A percentile compares a stretch with the other conserved stretches of the same genome.
These are phyloP conservation scores for Pachycephus smyrnensis DNA, from an alignment of 2,888 invertebrate genomes.

Conservation along the genomic window DNA sequence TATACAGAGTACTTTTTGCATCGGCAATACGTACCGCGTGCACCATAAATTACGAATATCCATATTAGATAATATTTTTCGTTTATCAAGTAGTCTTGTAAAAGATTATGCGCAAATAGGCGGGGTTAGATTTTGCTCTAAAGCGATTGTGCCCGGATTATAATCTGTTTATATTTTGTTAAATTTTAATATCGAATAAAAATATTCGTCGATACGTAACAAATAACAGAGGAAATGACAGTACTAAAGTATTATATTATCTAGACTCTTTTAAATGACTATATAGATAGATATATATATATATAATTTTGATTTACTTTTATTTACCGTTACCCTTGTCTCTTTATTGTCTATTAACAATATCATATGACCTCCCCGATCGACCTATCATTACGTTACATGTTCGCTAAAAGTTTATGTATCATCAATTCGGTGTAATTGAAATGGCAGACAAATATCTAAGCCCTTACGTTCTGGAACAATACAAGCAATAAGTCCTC, in stretches of 20 bases:
- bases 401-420: not conserved
- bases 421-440: not conserved
- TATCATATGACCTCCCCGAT: conserved; percentile 7
- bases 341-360: not conserved
- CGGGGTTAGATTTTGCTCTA: not conserved
- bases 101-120: not conserved
- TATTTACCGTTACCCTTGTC: not conserved
- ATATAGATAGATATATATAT: conserved; percentile 21
- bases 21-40: not conserved
- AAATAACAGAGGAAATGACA: conserved; percentile 1
- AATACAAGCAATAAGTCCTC: not conserved
- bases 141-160: conserved; percentile 23
- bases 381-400: not conserved
- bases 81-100: not conserved
- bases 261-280: not conserved
- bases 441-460: not conserved
- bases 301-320: not conserved
- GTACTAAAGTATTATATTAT: conserved; percentile 4
- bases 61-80: not conserved
- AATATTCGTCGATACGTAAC: conserved; percentile 15
- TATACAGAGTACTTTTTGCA: conserved; percentile 22
- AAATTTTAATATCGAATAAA: conserved; percentile 39
- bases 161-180: conserved; percentile 47
- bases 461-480: not conserved
- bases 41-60: not conserved